These are phyloP conservation scores for Nettapus auritus DNA, from an alignment of 2,113 vertebrate genomes.

Conservation along the genomic window DNA sequence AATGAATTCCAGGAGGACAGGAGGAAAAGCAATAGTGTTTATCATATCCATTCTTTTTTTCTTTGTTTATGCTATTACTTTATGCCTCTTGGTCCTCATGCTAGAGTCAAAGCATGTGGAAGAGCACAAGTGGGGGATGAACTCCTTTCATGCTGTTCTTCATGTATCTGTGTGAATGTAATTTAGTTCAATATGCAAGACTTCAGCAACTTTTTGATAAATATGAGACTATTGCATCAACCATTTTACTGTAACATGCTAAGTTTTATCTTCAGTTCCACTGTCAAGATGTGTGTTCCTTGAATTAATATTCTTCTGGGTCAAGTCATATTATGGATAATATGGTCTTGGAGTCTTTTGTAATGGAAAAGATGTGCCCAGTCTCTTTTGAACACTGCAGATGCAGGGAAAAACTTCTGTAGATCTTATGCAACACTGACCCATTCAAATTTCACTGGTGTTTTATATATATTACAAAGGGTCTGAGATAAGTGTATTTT, in stretches of 20 bases:
- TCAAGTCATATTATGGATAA: not conserved
- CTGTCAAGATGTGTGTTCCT: not conserved
- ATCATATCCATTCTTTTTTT: not conserved
- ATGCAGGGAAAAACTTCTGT: not conserved
- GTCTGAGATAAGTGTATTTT: not conserved
- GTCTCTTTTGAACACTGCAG: not conserved
- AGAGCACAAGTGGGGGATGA: not conserved
- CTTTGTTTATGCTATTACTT: not conserved
- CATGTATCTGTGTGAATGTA: not conserved
- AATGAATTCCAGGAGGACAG: not conserved
- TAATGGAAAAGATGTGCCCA: not conserved
- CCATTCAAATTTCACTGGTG: not conserved
- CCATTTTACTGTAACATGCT: not conserved
- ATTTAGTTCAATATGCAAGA: not conserved
- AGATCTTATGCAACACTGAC: not conserved
- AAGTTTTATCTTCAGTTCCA: not conserved
- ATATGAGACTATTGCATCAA: not conserved
- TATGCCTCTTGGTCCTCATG: not conserved
- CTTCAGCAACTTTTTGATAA: not conserved
- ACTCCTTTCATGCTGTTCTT: not conserved
- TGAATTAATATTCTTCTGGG: constrained; percentile 9
- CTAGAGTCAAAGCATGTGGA: not conserved
- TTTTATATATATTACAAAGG: not conserved
- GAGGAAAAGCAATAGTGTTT: not conserved
- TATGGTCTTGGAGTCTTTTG: not conserved